These are phyloP conservation scores for Heliconius ethilla DNA, from an alignment of 2,888 invertebrate species.

Conservation along the genomic window DNA sequence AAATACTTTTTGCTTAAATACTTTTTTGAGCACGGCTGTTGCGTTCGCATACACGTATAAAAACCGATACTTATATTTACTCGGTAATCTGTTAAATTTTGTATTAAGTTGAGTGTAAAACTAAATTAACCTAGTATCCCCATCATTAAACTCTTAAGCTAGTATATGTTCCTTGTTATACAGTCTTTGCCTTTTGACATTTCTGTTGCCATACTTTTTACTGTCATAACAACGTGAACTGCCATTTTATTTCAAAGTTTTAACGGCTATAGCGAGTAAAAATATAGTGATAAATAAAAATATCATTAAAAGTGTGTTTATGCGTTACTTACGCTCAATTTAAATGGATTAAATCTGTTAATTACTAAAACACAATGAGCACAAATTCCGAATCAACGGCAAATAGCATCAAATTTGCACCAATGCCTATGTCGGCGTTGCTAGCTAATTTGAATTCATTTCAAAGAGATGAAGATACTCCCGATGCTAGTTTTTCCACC, in stretches of 20 bases:
- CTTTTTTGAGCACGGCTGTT: too few relatives aligned
- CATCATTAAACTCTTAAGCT: too few relatives aligned
- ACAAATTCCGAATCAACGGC: conserved; percentile 68
- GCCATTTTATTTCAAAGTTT: conserved; percentile 7
- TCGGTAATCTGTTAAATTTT: too few relatives aligned
- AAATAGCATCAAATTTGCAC: conserved; percentile 72
- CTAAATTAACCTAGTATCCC: too few relatives aligned
- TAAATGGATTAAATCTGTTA: conserved; percentile 31
- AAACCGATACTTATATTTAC: too few relatives aligned
- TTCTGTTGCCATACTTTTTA: neutral
- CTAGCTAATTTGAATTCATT: conserved; percentile 69
- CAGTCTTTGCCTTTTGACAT: neutral
- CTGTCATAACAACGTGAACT: conserved; percentile 13
- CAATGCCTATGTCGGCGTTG: conserved; percentile 76
- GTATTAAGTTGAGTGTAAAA: too few relatives aligned
- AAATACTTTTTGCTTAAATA: too few relatives aligned
- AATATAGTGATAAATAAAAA: neutral
- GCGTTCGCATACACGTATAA: too few relatives aligned
- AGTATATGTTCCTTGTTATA: too few relatives aligned
- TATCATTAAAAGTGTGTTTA: neutral
- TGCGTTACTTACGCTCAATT: neutral
- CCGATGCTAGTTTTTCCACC: conserved; percentile 63
- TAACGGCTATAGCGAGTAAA: conserved; percentile 2
- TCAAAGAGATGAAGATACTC: conserved; percentile 57
- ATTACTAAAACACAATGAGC: conserved; percentile 55